Evolutionary conservation across 1,140 invertebrate genomes (phyloP), one percentile per base, ranked within the genome.

Genomic region (Scaptomyza pallida): DNA sequence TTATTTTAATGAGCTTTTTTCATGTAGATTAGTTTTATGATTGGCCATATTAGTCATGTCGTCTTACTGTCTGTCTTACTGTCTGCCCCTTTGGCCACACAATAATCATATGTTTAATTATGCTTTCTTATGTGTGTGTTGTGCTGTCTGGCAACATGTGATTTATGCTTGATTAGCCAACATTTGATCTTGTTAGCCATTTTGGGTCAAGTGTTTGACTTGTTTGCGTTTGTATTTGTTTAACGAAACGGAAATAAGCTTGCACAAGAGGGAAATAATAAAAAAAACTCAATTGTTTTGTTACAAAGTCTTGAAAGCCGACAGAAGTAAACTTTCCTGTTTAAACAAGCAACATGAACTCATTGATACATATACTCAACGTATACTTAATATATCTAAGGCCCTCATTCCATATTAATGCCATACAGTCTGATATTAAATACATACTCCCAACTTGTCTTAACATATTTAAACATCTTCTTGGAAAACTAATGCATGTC

Each of bases 1-100:
- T 78, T 72, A 88, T 88, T 88, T 85, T 85, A 85, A 85, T 85
- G 81, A 86, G 81, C 69, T 80, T 81, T 75, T 77, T 81, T 64
- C 73, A 57, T 65, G 35, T 59, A 79, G 81, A 88, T 86, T 88
- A 86, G 81, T 86, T 86, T 88, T 81, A 86, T 88, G 82, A 86
- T 86, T 88, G 60, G 61, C 59, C 77, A 85, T 71, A 85, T 86
- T 86, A 86, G 60, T 85, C 68, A 76, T 35, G 44, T 23, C 16
- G 5, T 35, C n/a, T n/a, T n/a, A n/a, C n/a, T 40, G 15, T 26
- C 33, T 30, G 26, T 40, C 19, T 23, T n/a, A n/a, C 3, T 37
- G 33, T 26, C 23, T 26, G 3, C 15, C 8, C 37, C n/a, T 40
- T 41, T 52, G 33, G 43, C 56, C 23, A n/a, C 26, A 30, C 26